A percentile compares a stretch with the other conserved stretches of the same genome.
phyloP scores from a whole-genome alignment of 2,113 vertebrate genomes.

The Ochotona curzoniae region DNA sequence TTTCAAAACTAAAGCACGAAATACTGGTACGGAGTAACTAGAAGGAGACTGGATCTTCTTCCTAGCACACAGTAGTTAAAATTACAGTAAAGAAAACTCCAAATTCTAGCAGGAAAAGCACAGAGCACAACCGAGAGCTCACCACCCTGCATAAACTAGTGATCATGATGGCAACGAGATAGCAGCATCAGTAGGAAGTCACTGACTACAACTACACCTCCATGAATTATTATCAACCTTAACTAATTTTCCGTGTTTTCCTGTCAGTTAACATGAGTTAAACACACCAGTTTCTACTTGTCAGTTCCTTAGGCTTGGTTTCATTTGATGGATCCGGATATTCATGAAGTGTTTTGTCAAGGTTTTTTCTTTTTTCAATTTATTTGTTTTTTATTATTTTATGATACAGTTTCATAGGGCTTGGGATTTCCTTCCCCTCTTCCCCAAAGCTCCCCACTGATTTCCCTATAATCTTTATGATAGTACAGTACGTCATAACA shows the following conservation, averaged over 20 bases:
- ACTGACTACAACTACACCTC: too few relatives aligned
- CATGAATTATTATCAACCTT: neutral
- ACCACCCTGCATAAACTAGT: neutral
- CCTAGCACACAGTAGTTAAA: neutral
- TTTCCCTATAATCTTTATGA: too few relatives aligned
- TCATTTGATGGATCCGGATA: neutral
- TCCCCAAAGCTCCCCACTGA: too few relatives aligned
- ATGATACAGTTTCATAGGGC: too few relatives aligned
- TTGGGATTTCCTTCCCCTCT: too few relatives aligned
- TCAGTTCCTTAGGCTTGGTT: neutral
- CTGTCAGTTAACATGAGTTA: neutral
- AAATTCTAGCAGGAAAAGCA: neutral
- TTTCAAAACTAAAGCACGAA: neutral
- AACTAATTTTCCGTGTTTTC: neutral
- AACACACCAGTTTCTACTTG: neutral
- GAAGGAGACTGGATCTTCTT: neutral
- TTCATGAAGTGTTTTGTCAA: neutral
- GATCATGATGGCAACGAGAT: neutral
- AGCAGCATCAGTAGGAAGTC: neutral
- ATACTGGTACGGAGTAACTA: neutral
- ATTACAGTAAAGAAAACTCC: neutral
- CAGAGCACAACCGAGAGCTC: neutral
- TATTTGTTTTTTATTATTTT: too few relatives aligned
- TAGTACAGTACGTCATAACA: too few relatives aligned
- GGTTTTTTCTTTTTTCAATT: too few relatives aligned